These are phyloP conservation scores for Mellivora capensis DNA, from an alignment of 2,113 vertebrate species.

Conservation along the genomic window DNA sequence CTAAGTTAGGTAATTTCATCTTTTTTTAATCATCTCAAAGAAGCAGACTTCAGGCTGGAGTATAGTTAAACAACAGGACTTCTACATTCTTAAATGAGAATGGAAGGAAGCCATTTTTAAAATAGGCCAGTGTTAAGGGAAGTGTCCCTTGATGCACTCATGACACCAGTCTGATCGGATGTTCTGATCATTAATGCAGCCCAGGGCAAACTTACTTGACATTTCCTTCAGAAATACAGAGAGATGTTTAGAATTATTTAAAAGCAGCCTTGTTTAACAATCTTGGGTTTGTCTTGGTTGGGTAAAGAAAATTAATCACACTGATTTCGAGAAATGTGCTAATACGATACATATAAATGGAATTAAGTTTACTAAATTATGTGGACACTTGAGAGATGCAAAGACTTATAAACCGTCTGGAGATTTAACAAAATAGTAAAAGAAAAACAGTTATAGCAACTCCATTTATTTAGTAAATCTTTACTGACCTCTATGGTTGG, in stretches of 20 bases:
- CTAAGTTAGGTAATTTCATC: background rate
- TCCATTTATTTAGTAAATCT: background rate
- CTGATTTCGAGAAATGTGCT: conserved; percentile 8
- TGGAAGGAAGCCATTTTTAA: background rate
- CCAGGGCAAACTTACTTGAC: background rate
- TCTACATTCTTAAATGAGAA: background rate
- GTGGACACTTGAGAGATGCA: background rate
- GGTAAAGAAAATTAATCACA: conserved; percentile 31
- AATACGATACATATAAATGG: background rate
- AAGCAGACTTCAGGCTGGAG: background rate
- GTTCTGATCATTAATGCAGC: background rate
- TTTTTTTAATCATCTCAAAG: background rate
- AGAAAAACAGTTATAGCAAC: background rate
- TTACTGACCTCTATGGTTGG: background rate
- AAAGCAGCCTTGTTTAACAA: background rate
- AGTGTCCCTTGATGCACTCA: background rate
- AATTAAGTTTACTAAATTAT: conserved; percentile 22
- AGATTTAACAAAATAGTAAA: background rate
- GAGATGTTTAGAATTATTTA: conserved; percentile 48
- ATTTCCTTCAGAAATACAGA: conserved; percentile 30
- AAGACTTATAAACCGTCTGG: background rate
- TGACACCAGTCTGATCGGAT: background rate
- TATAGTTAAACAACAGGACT: background rate
- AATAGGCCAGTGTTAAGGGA: background rate
- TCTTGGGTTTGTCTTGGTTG: background rate